phyloP scores from a whole-genome alignment of 2,888 invertebrate genomes.

The Marronus borbonicus region DNA sequence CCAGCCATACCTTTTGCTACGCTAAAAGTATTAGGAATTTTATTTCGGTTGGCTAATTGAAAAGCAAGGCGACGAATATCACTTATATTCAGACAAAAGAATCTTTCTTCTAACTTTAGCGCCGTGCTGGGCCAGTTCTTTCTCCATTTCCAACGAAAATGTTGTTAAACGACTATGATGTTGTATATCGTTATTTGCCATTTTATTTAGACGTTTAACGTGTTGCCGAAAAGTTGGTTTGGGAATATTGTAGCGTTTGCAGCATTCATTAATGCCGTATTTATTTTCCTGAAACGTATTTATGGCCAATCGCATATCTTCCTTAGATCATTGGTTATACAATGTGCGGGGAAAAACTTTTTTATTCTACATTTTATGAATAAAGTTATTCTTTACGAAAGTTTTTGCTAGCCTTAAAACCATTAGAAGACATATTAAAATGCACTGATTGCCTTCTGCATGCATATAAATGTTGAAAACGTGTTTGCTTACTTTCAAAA shows the following conservation, averaged over 20 bases:
- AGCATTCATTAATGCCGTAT: conserved; percentile 30
- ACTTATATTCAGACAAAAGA: conserved; percentile 49
- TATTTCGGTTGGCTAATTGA: conserved; percentile 51
- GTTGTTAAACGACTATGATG: conserved; percentile 40
- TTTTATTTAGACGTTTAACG: conserved; percentile 52
- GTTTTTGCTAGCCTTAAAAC: too few relatives aligned
- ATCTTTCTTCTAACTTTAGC: conserved; percentile 51
- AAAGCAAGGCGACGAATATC: conserved; percentile 49
- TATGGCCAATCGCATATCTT: conserved; percentile 51
- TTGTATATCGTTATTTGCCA: conserved; percentile 52
- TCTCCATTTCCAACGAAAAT: conserved; percentile 52
- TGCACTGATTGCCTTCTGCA: too few relatives aligned
- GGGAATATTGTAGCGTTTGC: conserved; percentile 52
- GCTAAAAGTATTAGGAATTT: conserved; percentile 49
- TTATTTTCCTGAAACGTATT: conserved; percentile 49
- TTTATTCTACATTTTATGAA: too few relatives aligned
- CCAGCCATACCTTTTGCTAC: conserved; percentile 48
- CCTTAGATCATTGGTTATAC: conserved; percentile 48
- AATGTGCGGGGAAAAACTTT: too few relatives aligned
- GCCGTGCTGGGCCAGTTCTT: conserved; percentile 53
- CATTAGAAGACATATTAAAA: too few relatives aligned
- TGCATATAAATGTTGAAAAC: too few relatives aligned
- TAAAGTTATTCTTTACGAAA: too few relatives aligned
- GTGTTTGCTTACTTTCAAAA: too few relatives aligned
- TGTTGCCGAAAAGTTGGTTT: conserved; percentile 54